Evolutionary conservation across 2,888 invertebrate genomes (phyloP), one percentile per base, ranked within the genome.

Genomic region (Tortrix viridana): DNA sequence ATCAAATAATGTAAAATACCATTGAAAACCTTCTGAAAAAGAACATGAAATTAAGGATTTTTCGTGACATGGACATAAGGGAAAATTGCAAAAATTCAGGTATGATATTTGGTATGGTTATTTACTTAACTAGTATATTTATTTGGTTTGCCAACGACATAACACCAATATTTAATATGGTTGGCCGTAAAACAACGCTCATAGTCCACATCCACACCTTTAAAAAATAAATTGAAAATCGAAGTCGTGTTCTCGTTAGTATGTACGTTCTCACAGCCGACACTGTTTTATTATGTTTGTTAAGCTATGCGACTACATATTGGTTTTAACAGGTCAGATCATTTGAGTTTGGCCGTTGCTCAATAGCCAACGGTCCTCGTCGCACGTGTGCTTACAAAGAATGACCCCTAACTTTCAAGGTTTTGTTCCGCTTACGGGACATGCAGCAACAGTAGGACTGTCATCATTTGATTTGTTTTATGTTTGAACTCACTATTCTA

Each of bases 331-430:
- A 53, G 53, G 53, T 53, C 53, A 53, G n/a, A 71, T 70, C 68
- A 80, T 77, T 76, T 74, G 74, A 80, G 65, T 64, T 23, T 71
- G 75, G 68, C 71, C 57, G 55, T 69, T 73, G 73, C 74, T 80
- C 75, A 83, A 83, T 80, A 74, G 62, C 70, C 65, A 74, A 76
- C 75, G 72, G 73, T 75, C 71, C 73, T 71, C 71, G 72, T 54
- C 71, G 80, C 80, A 82, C 84, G 84, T 82, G 82, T 80, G 75
- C 74, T 67, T 59, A 77, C 77, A 80, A 84, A 73, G 76, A 71
- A 46, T 55, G 49, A 68, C 74, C 72, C 71, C 71, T 79, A 75
- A 81, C 82, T 80, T 81, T 81, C 65, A 71, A 70, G 67, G 77
- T 68, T 75, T 66, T 71, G 74, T 76, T 81, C 80, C 74, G 72